Conservation (phyloP, 2,113 vertebrate genomes). For the Lagopus muta region DNA sequence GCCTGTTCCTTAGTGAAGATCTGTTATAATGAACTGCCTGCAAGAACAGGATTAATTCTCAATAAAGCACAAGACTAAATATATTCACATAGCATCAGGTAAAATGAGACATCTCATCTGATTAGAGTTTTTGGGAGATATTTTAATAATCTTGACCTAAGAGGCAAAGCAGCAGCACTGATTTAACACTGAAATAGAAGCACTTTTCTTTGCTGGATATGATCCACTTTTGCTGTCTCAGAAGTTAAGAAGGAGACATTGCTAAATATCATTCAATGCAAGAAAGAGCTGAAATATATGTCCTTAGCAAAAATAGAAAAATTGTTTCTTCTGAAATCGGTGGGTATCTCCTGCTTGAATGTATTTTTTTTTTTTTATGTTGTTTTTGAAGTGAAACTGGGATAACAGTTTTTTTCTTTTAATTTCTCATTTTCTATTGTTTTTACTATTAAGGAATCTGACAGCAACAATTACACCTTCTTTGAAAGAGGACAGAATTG, state of each 20-base stretch:
- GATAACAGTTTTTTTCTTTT: background rate
- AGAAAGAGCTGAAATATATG: background rate
- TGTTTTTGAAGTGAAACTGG: background rate
- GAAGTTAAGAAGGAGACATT: slow-evolving; percentile 9
- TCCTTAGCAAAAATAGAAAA: background rate
- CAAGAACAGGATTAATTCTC: background rate
- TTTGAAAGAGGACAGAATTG: background rate
- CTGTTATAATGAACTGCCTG: background rate
- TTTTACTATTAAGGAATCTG: background rate
- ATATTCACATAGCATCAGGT: background rate
- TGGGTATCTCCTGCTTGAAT: background rate
- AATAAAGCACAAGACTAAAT: background rate
- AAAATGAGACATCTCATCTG: slow-evolving; percentile 23
- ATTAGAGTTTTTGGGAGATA: slow-evolving; percentile 3
- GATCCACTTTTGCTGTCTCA: background rate
- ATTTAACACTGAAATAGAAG: background rate
- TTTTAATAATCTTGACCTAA: background rate
- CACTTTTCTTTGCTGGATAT: background rate
- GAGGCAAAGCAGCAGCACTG: background rate
- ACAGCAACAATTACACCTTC: background rate
- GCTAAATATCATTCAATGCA: background rate
- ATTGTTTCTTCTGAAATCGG: background rate
- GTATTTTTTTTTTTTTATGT: background rate
- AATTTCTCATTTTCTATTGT: background rate
- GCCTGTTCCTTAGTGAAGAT: background rate